A percentile compares a stretch with the other conserved stretches of the same genome.
These are phyloP conservation scores for Nasonia vitripennis DNA, from an alignment of 1,140 invertebrate species.

Conservation along the genomic window DNA sequence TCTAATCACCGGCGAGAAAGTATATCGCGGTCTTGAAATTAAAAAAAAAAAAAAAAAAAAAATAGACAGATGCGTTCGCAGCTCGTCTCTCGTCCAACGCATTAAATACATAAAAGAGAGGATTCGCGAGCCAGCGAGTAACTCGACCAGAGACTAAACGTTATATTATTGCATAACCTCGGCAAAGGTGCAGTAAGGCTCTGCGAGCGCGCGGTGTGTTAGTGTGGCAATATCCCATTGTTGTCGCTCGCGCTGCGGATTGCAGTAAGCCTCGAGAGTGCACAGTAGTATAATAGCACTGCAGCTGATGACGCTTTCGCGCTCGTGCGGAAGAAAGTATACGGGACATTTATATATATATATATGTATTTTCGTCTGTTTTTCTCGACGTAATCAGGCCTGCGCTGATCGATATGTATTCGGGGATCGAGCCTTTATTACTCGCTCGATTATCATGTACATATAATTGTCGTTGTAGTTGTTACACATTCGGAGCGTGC, in stretches of 20 bases:
- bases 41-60: no score
- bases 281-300: background rate
- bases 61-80: no score
- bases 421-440: background rate
- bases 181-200: background rate
- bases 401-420: no score
- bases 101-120: background rate
- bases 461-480: constrained; percentile 18
- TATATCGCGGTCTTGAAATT: no score
- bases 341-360: no score
- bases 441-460: background rate
- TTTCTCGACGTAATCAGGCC: no score
- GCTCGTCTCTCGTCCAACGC: no score
- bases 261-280: background rate
- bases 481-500: no score
- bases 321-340: background rate
- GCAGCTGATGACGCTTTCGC: background rate
- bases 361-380: no score
- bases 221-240: constrained; percentile 20
- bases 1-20: no score
- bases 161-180: constrained; percentile 14
- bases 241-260: constrained; percentile 1
- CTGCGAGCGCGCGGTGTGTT: no score
- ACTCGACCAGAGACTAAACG: constrained; percentile 21
- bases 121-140: constrained; percentile 4